Percentiles rank a stretch among this genome's conserved stretches.
Evolutionary conservation across 1,140 invertebrate species (phyloP).

Genomic region (Apis cerana): DNA sequence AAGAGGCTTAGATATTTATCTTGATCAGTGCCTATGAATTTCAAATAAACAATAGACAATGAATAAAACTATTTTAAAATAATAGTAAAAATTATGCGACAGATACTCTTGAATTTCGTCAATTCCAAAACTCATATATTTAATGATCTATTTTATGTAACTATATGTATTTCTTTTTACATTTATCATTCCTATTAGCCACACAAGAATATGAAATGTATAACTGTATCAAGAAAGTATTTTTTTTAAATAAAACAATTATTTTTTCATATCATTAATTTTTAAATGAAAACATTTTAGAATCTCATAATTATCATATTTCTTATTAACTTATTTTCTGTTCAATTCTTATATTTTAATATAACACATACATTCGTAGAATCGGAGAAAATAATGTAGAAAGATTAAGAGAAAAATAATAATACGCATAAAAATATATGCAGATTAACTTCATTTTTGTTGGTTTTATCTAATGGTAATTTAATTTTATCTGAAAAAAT

Average conservation of each 20-base stretch:
- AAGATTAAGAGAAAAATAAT: conserved; percentile 58
- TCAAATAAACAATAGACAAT: conserved; percentile 5
- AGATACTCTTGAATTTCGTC: conserved; percentile 26
- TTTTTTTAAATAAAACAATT: neutral
- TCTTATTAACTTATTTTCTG: conserved; percentile 25
- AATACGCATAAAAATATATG: conserved; percentile 9
- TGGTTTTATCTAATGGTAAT: conserved; percentile 36
- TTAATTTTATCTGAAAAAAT: conserved; percentile 37
- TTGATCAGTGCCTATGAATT: conserved; percentile 53
- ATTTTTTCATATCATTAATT: neutral
- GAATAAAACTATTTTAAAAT: neutral
- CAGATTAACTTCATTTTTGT: conserved; percentile 9
- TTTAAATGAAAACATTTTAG: conserved; percentile 29
- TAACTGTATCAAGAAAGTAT: neutral
- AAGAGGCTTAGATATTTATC: conserved; percentile 22
- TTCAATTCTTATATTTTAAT: conserved; percentile 27
- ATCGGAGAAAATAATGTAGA: conserved; percentile 41
- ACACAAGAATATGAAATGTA: conserved; percentile 24
- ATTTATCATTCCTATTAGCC: neutral
- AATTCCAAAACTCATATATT: conserved; percentile 18
- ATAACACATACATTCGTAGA: conserved; percentile 4
- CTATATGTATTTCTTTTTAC: conserved; percentile 13
- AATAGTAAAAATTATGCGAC: conserved; percentile 32
- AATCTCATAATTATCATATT: conserved; percentile 32
- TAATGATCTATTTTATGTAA: neutral